Evolutionary conservation across 2,113 vertebrate genomes (phyloP).

Genomic region (Marcusenius ussheri): DNA sequence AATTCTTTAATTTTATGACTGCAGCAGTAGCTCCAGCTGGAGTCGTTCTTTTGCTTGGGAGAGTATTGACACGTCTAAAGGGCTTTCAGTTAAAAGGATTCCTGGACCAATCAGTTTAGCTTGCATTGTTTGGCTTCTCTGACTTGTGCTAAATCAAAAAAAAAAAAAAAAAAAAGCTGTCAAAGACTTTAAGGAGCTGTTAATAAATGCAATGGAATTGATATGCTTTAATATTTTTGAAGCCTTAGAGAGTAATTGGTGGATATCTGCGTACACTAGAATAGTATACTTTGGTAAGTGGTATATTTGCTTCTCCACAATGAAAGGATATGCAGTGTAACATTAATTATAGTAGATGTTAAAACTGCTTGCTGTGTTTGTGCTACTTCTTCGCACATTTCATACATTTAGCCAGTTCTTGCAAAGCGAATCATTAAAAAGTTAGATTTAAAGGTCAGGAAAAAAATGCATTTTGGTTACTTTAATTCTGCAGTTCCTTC

Average conservation of each 20-base stretch:
- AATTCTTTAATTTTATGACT: slow-evolving; percentile 24
- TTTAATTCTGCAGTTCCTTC: slow-evolving; percentile 55
- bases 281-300: slow-evolving; percentile 46
- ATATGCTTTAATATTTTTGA: slow-evolving; percentile 53
- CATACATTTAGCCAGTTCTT: neutral
- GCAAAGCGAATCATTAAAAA: neutral
- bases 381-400: neutral
- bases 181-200: slow-evolving; percentile 57
- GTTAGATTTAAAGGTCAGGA: slow-evolving; percentile 25
- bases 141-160: slow-evolving; percentile 59
- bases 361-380: slow-evolving; percentile 50
- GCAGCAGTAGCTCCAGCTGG: slow-evolving; percentile 13
- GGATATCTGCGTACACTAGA: slow-evolving; percentile 65
- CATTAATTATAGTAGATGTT: slow-evolving; percentile 60
- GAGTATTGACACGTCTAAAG: slow-evolving; percentile 28
- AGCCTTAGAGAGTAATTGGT: slow-evolving; percentile 61
- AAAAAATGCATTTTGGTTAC: slow-evolving; percentile 57
- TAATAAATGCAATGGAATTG: slow-evolving; percentile 58
- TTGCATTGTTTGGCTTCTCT: slow-evolving; percentile 53
- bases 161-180: slow-evolving; percentile 54
- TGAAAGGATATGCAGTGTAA: slow-evolving; percentile 63
- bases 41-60: slow-evolving; percentile 7
- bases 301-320: slow-evolving; percentile 51
- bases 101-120: slow-evolving; percentile 22
- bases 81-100: slow-evolving; percentile 32